A percentile compares a stretch with the other conserved stretches of the same genome.
Conservation (phyloP, 2,113 vertebrate genomes). For the Polyodon spathula region DNA sequence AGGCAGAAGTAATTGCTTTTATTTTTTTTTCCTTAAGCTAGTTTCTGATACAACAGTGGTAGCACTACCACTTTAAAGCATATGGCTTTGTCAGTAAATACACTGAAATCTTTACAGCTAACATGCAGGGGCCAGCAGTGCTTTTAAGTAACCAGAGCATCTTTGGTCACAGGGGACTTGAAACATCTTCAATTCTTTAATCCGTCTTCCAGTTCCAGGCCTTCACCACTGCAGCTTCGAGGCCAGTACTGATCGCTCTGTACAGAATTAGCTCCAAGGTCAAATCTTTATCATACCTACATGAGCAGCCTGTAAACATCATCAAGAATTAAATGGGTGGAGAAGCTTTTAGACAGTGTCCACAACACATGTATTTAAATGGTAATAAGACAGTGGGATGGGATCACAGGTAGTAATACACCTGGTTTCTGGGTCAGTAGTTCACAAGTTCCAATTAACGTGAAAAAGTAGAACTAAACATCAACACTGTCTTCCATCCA, state of each 20-base stretch:
- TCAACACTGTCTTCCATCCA: no score
- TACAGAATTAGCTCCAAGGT: conserved; percentile 8
- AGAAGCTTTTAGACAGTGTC: no score
- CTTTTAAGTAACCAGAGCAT: conserved; percentile 8
- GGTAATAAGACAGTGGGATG: no score
- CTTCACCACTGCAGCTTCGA: neutral
- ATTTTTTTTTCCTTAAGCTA: conserved; percentile 8
- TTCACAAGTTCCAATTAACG: no score
- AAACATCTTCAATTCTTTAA: conserved; percentile 13
- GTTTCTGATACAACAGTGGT: conserved; percentile 15
- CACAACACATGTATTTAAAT: no score
- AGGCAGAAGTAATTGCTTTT: conserved; percentile 16
- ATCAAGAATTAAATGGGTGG: no score
- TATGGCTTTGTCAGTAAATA: conserved; percentile 35
- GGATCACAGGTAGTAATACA: no score
- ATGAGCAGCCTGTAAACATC: neutral
- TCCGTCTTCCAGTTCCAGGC: neutral
- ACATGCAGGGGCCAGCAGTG: conserved; percentile 43
- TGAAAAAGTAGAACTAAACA: no score
- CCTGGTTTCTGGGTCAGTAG: no score
- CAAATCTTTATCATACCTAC: conserved; percentile 1
- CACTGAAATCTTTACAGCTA: conserved; percentile 10
- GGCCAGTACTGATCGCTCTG: neutral
- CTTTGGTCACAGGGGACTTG: conserved; percentile 17
- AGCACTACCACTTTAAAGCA: conserved; percentile 16